Conservation (phyloP, 2,888 invertebrate genomes). For the Watsonalla binaria region DNA sequence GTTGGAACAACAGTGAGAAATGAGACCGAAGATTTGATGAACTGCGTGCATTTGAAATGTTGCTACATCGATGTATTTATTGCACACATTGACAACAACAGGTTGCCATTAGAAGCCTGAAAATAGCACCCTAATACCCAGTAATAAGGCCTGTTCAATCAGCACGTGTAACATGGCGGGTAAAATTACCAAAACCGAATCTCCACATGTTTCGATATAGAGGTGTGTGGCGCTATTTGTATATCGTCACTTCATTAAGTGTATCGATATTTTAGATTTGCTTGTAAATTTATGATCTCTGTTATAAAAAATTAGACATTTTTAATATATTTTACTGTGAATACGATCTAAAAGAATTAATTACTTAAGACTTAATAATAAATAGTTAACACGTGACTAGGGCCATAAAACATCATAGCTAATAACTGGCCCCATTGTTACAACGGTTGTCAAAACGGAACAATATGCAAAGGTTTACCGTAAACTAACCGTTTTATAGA, state of each 20-base stretch:
- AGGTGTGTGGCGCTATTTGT: slow-evolving; percentile 49
- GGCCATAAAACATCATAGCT: neutral
- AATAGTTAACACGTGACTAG: neutral
- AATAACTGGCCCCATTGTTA: slow-evolving; percentile 1
- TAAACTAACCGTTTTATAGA: slow-evolving; percentile 1
- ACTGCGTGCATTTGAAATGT: slow-evolving; percentile 55
- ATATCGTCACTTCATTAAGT: slow-evolving; percentile 55
- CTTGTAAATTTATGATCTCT: slow-evolving; percentile 25
- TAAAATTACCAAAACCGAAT: slow-evolving; percentile 15
- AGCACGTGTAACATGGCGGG: slow-evolving; percentile 4
- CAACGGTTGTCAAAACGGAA: neutral
- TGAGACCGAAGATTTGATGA: slow-evolving; percentile 65
- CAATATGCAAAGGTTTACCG: slow-evolving; percentile 9
- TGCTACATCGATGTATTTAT: slow-evolving; percentile 59
- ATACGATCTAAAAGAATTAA: no score
- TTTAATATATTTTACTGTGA: no score
- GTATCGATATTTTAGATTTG: slow-evolving; percentile 39
- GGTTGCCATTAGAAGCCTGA: neutral
- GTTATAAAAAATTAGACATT: no score
- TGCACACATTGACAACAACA: slow-evolving; percentile 25
- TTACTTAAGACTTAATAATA: no score
- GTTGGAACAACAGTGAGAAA: slow-evolving; percentile 55
- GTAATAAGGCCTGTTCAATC: slow-evolving; percentile 12
- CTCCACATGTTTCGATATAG: slow-evolving; percentile 41
- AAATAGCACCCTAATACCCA: slow-evolving; percentile 20